Base-by-base conservation (phyloP, 2,888 invertebrate genomes). In the Unio delphinus region DNA sequence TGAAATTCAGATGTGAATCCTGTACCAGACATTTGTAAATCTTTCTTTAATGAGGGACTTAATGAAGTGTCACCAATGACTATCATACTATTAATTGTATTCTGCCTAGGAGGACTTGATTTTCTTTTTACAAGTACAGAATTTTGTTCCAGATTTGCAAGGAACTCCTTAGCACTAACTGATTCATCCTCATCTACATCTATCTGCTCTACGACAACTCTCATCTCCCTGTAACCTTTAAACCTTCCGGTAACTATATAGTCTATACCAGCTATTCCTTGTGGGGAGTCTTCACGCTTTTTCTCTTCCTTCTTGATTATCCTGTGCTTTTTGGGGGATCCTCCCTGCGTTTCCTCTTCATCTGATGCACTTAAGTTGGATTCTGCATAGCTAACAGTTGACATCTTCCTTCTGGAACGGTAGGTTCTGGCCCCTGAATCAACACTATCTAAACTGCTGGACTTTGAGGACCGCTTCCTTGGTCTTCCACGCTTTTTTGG, bases 231-330 rank as follows among this genome's bases (percentile, higher is more conserved):
- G 67, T 80, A 74, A 34, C 86, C 86, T 78, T 83, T 85, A 67
- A 86, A 86, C 69, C 79, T 84, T 18, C 82, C 83, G 18, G 77
- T 76, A 8, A 86, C 80, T 68, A 86, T 81, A 65, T 83, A 86
- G 73, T 86, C 83, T 18, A 79, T 77, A 64, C 78, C 80, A 59
- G 80, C 76, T 58, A 76, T 68, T 55, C 74, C 76, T 70, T 75
- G 73, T 15, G 74, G 45, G 45, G 45, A 45, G 45, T 45, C 45
- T 71, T 58, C 60, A 67, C 58, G 55, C 66, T 45, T 67, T 69
- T 70, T 28, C 61, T 65, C 58, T 76, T 76, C 45, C 62, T 63
- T 59, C 69, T 75, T 59, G 56, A 65, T 57, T 63, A 67, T 45
- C 58, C 64, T 55, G 28, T 57, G 45, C 70, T 74, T 57, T 65